Evolutionary conservation across 2,113 vertebrate species (phyloP), one percentile per base, ranked within the genome.

Genomic region (Gasterosteus aculeatus): DNA sequence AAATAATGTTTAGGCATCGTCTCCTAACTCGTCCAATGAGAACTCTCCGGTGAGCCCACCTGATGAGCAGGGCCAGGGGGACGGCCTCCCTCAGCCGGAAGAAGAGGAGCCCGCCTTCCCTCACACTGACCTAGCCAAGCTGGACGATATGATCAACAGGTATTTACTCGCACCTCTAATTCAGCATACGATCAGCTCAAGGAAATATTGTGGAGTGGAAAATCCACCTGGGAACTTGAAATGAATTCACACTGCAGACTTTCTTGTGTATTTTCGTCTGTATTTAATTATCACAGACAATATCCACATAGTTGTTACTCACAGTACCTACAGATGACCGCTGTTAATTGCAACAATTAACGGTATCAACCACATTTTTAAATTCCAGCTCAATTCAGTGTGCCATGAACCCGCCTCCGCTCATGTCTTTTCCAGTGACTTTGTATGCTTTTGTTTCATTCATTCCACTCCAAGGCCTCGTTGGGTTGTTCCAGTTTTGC

Each of bases 81-180:
- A 98, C 87, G 94, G 94, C 42, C 95, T 96, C 78, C 95, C 96
- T 61, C 97, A 97, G 84, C 94, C 97, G 94, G 98, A 99, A 93
- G 98, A 99, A 92, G 98, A 99, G 94, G 98, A 99, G 92, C 98
- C 98, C 68, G 97, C 97, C 69, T 99, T 99, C 94, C 98, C 98
- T 89, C 97, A 99, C 91, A 97, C 98, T 88, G 98, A 99, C 93
- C 94, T 99, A 94, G 98, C 98, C 85, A 99, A 99, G 93, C 93
- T 99, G 93, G 98, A 99, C 95, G 98, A 99, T 94, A 99, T 99
- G 98, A 99, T 99, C 93, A 99, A 99, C 95, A 98, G 98, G 98
- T 90, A 88, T 63, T 70, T 54, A 41, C 59, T 62, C 58, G 8
- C 19, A 22, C 56, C 14, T 5, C 16, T 47, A 58, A 10, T 26